Evolutionary conservation across 2,888 invertebrate genomes (phyloP).

Genomic region (Ernsta delagoae): DNA sequence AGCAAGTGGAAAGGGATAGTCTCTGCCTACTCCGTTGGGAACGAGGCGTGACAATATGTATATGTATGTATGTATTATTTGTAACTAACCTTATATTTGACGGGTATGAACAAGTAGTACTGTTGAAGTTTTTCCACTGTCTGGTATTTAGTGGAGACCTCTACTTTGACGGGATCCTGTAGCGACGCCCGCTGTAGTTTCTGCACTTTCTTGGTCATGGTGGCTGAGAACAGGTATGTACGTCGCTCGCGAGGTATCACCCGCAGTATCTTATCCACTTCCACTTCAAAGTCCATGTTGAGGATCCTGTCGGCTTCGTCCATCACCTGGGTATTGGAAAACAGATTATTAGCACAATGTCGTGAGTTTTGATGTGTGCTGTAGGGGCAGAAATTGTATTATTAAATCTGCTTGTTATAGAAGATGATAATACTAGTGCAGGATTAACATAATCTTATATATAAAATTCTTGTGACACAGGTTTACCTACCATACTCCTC

Average conservation of each 20-base stretch:
- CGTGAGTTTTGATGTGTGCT: too few relatives aligned
- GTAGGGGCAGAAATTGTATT: too few relatives aligned
- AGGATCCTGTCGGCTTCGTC: conserved; percentile 99
- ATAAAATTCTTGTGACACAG: too few relatives aligned
- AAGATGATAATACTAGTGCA: too few relatives aligned
- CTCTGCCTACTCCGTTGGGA: too few relatives aligned
- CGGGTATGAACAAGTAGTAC: conserved; percentile 97
- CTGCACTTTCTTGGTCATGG: conserved; percentile 98
- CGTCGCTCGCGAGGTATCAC: conserved; percentile 95
- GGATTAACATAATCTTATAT: too few relatives aligned
- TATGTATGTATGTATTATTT: too few relatives aligned
- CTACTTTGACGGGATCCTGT: conserved; percentile 97
- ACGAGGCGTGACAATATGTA: too few relatives aligned
- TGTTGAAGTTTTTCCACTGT: conserved; percentile 98
- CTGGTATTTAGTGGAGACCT: conserved; percentile 97
- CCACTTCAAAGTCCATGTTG: conserved; percentile 99
- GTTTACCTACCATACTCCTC: too few relatives aligned
- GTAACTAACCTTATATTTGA: conserved; percentile 94
- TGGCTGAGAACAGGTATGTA: conserved; percentile 96
- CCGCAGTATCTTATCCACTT: conserved; percentile 97
- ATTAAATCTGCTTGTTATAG: too few relatives aligned
- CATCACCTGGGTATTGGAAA: conserved; percentile 88
- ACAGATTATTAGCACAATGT: too few relatives aligned
- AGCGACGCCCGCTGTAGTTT: conserved; percentile 98
- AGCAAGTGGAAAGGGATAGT: too few relatives aligned